These are phyloP conservation scores for Coryphaenoides rupestris DNA, from an alignment of 2,113 vertebrate genomes.

Conservation along the genomic window DNA sequence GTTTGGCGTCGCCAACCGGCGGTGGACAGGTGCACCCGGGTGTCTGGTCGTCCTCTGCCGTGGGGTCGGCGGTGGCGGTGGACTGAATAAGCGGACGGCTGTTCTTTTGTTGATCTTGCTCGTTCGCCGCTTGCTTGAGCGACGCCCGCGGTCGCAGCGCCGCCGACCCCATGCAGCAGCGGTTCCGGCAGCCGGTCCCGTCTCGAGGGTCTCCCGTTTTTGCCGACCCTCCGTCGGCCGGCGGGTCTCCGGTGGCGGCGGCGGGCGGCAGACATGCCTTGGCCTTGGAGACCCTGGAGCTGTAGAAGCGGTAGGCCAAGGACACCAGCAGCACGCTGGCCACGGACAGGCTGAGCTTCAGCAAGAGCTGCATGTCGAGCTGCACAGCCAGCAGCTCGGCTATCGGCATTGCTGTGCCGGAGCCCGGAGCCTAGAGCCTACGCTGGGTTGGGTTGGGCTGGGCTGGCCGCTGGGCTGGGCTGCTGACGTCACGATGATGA, in stretches of 20 bases:
- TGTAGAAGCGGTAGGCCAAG: constrained; percentile 79
- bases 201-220: constrained; percentile 15
- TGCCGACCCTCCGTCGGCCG: constrained; percentile 4
- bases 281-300: constrained; percentile 52
- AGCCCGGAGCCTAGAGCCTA: too few relatives aligned
- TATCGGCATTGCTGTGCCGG: constrained; percentile 60
- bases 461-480: not conserved
- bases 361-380: constrained; percentile 82
- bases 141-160: constrained; percentile 21
- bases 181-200: constrained; percentile 35
- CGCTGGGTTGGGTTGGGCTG: too few relatives aligned
- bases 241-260: not conserved
- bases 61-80: too few relatives aligned
- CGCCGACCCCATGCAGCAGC: too few relatives aligned
- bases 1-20: not conserved
- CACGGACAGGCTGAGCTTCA: constrained; percentile 80
- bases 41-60: constrained; percentile 20
- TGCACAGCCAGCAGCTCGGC: constrained; percentile 67
- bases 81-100: not conserved
- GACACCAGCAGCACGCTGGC: constrained; percentile 78
- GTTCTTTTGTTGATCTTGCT: not conserved
- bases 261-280: not conserved
- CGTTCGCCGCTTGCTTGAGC: constrained; percentile 7
- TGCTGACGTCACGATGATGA: constrained; percentile 4
- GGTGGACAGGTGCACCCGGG: not conserved